Evolutionary conservation across 1,140 invertebrate species (phyloP), one percentile per base, ranked within the genome.

Genomic region (Hycleus cichorii): DNA sequence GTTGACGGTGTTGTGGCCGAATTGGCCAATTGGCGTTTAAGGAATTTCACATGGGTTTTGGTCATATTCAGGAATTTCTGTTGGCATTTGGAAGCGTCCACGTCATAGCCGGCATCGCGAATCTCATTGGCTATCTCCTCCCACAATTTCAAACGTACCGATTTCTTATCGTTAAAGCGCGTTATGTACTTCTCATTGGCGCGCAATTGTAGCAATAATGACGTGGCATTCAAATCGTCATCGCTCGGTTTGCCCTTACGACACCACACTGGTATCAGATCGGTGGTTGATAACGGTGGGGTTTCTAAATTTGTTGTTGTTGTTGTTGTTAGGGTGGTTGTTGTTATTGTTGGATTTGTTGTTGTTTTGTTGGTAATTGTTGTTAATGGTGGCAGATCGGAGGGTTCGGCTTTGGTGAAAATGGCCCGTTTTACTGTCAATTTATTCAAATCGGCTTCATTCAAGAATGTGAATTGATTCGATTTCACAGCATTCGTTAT

Each of bases 111-210:
- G 1, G 18, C 50, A 4, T n/a, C 11, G 3, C 40, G 39, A n/a
- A 52, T 52, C 7, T 52, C 50, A 12, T 18, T 43, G 11, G 50
- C 50, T n/a, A 52, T 43, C 32, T 52, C 50, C 12, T 52, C 50
- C 50, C 50, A 52, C 40, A 52, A 11, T 11, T 52, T 52, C 24
- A 44, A 44, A 9, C 38, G 26, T 43, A 44, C 24, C 9, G 48
- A 49, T 12, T 38, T 25, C 3, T 27, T 40, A 43, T 52, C 40
- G 3, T 52, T 18, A 26, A 52, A 52, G 2, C 50, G n/a, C 0
- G 3, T 2, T 4, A 26, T n/a, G 25, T 52, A 52, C 32, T 52
- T 52, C 6, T 52, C 50, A 52, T 40, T 26, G 12, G 25, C 32
- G 18, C 50, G 40, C 4, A 52, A 43, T 44, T 52, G 42, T 10